A percentile compares a stretch with the other conserved stretches of the same genome.
These are phyloP conservation scores for Drosophila sucinea DNA, from an alignment of 1,140 invertebrate genomes.

Conservation along the genomic window DNA sequence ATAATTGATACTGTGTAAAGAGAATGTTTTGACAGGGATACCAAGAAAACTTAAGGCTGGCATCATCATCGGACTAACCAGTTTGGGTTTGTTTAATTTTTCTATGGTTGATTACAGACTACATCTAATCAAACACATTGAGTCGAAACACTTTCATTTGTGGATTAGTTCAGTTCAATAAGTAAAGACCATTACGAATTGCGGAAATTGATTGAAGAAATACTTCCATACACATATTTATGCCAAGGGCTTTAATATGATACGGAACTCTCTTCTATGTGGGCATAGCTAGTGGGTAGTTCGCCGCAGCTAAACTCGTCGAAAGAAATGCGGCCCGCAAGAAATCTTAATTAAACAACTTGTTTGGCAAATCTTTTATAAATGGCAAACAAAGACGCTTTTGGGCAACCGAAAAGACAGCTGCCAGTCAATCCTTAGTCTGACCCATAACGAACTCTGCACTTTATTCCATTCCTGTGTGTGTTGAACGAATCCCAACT, in stretches of 20 bases:
- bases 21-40: not conserved
- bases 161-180: not conserved
- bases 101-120: no score
- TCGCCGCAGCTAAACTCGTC: conserved; percentile 41
- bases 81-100: no score
- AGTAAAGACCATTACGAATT: not conserved
- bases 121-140: not conserved
- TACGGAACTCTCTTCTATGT: not conserved
- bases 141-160: not conserved
- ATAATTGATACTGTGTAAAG: not conserved
- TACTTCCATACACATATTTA: conserved; percentile 17
- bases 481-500: conserved; percentile 61
- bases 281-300: conserved; percentile 35
- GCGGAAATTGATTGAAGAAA: conserved; percentile 18
- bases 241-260: not conserved
- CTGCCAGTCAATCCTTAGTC: conserved; percentile 7
- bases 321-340: conserved; percentile 55
- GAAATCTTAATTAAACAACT: conserved; percentile 79
- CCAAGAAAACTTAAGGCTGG: not conserved
- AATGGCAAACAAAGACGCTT: conserved; percentile 46
- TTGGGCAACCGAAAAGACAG: conserved; percentile 7
- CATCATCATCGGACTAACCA: no score
- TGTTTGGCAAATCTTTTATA: conserved; percentile 69
- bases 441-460: conserved; percentile 35
- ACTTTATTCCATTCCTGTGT: conserved; percentile 24